Conservation (phyloP, 2,113 vertebrate species). For the Aphyosemion australe region DNA sequence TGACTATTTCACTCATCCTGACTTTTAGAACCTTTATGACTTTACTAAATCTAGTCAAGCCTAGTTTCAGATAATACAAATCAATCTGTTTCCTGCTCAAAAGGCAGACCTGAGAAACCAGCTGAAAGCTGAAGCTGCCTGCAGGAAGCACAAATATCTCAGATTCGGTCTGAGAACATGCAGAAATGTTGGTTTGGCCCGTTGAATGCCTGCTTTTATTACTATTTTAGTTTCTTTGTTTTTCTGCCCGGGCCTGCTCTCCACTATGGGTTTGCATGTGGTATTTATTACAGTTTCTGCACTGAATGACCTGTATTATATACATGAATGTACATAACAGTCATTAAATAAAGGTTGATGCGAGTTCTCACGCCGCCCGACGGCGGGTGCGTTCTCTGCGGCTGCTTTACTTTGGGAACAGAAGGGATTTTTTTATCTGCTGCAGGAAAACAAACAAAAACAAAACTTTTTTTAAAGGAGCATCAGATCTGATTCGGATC, state of each 20-base stretch:
- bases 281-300: conserved; percentile 76
- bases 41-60: too few species aligned
- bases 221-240: conserved; percentile 1
- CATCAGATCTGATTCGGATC: conserved; percentile 41
- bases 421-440: conserved; percentile 26
- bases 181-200: conserved; percentile 14
- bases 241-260: conserved; percentile 47
- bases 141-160: too few species aligned
- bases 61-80: too few species aligned
- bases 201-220: conserved; percentile 23
- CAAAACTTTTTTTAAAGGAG: conserved; percentile 19
- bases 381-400: conserved; percentile 51
- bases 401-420: conserved; percentile 42
- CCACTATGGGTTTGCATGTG: conserved; percentile 76
- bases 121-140: too few species aligned
- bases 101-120: too few species aligned
- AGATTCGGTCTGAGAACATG: conserved; percentile 22
- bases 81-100: too few species aligned
- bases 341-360: conserved; percentile 55
- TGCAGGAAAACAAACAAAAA: conserved; percentile 23
- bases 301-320: conserved; percentile 79
- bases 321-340: conserved; percentile 80
- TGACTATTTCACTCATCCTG: too few species aligned
- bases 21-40: too few species aligned
- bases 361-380: conserved; percentile 46